These are phyloP conservation scores for Alentia gelatinosa DNA, from an alignment of 2,888 invertebrate genomes.

Conservation along the genomic window DNA sequence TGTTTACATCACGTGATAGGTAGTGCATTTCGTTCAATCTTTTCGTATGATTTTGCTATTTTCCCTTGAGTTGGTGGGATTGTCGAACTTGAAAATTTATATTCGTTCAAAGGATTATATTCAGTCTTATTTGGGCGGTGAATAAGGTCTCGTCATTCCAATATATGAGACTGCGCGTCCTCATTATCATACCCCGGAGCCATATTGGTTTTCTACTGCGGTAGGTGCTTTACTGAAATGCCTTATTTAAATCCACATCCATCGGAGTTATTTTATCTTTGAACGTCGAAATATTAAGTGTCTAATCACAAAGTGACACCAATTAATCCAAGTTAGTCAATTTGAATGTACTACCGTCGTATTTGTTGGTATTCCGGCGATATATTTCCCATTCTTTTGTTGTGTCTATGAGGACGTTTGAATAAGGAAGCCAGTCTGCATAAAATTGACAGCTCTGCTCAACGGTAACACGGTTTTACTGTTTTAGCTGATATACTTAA, in stretches of 20 bases:
- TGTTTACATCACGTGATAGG: conserved; percentile 39
- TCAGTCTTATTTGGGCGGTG: no score
- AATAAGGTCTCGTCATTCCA: no score
- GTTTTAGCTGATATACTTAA: not conserved
- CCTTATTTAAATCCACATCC: not conserved
- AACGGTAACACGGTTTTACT: not conserved
- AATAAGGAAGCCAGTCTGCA: not conserved
- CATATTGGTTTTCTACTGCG: conserved; percentile 58
- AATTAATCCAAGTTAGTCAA: no score
- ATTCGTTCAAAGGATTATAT: no score
- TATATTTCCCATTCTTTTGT: conserved; percentile 9
- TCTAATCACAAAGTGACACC: no score
- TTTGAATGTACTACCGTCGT: no score
- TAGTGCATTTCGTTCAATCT: no score
- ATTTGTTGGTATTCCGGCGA: not conserved
- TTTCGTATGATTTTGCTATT: no score
- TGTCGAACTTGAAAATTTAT: no score
- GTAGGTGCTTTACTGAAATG: conserved; percentile 32
- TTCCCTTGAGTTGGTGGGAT: no score
- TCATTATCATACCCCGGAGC: conserved; percentile 58
- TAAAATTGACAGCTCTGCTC: not conserved
- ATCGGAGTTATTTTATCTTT: conserved; percentile 45
- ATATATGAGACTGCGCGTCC: conserved; percentile 37
- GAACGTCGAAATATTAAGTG: no score
- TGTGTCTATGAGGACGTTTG: not conserved